Evolutionary conservation across 2,113 vertebrate genomes (phyloP), one percentile per base, ranked within the genome.

Genomic region (Morone saxatilis): DNA sequence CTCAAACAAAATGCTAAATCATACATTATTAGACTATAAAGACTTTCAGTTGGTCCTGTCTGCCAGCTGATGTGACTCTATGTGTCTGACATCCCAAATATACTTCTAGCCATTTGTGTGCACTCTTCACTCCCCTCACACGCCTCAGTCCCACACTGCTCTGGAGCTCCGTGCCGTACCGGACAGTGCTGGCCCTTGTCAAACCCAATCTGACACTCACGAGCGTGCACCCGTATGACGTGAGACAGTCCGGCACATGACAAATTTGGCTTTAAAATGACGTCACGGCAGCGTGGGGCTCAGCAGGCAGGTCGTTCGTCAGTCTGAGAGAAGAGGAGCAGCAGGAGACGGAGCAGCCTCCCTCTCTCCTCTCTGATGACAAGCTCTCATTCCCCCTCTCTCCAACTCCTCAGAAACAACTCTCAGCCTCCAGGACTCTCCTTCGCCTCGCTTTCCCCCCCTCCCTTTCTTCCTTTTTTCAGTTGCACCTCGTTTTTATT

Each of bases 261-360:
- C 90, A 88, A 86, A 73, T 89, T 81, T 73, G 81, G 79, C 90
- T 94, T 93, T 93, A 86, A 91, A 92, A 83, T 95, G 94, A 96
- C 95, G 95, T 96, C 95, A 96, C 90, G 72, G 81, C 84, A 81
- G 84, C 81, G 81, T 71, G 86, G 92, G 82, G 88, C 93, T 88
- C 86, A 81, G 90, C 93, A 81, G 91, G 90, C 93, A 92, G 93
- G 89, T 92, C 92, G 94, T 86, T 92, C 92, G 90, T 95, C 94
- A 94, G 92, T 90, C 83, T 84, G 88, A 87, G 88, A 91, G 93
- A 90, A 86, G 91, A 90, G 91, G 84, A 85, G 89, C 85, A 80
- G 90, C 84, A 89, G 89, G 86, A 89, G 89, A 87, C 81, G 86
- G 78, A 81, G 31, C 82, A 78, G 83, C 86, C 87, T 84, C 91